Evolutionary conservation across 2,797 vertebrate genomes (phyloP).

Genomic region (Heliangelus exortis): DNA sequence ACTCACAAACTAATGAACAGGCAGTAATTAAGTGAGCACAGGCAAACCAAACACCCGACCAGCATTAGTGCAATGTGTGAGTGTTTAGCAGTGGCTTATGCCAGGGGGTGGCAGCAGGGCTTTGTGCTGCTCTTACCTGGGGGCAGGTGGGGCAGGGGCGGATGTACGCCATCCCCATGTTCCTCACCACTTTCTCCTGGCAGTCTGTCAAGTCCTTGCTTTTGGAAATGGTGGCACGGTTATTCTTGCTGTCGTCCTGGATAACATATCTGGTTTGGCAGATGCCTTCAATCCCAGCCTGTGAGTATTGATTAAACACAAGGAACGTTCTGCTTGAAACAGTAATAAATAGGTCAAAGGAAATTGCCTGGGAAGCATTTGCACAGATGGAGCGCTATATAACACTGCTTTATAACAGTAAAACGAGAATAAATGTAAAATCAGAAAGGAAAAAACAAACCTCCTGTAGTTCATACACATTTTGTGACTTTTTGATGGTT

Average conservation of each 20-base stretch:
- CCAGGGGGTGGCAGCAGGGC: accelerated
- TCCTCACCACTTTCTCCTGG: constrained; percentile 76
- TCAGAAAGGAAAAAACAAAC: constrained; percentile 22
- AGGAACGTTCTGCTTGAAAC: background rate
- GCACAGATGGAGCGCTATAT: background rate
- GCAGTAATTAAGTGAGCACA: background rate
- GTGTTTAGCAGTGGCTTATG: background rate
- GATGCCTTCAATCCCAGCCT: constrained; percentile 86
- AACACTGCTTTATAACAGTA: background rate
- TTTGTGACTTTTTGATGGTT: constrained; percentile 85
- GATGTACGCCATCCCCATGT: constrained; percentile 79
- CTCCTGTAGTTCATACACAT: constrained; percentile 77
- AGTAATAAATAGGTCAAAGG: background rate
- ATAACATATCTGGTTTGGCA: constrained; percentile 84
- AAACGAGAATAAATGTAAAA: background rate
- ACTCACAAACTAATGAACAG: background rate
- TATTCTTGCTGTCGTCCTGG: constrained; percentile 74
- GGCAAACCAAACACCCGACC: background rate
- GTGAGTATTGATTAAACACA: background rate
- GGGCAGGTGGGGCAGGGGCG: constrained; percentile 78
- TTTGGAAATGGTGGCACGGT: constrained; percentile 79
- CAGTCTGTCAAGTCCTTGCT: constrained; percentile 84
- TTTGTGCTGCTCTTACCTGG: constrained; percentile 66
- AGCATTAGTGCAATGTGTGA: accelerated
- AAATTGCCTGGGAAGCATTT: background rate